phyloP scores from a whole-genome alignment of 2,888 invertebrate species.

The Blastobasis lacticolella region DNA sequence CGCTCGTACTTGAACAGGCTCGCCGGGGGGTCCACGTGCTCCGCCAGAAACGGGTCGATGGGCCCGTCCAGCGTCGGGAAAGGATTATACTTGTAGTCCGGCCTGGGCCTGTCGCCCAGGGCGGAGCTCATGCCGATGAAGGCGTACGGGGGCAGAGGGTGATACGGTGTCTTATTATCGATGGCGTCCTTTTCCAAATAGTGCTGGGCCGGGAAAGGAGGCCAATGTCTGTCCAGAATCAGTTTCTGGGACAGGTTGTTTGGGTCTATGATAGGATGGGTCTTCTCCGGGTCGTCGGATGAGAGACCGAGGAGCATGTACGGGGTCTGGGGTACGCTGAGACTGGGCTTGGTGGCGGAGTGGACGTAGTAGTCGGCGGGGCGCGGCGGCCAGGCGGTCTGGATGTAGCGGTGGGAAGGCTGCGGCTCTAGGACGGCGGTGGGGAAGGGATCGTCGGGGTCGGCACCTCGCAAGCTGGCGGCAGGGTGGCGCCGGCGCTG shows the following conservation, averaged over 20 bases:
- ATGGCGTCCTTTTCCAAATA: slow-evolving; percentile 43
- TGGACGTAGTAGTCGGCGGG: slow-evolving; percentile 62
- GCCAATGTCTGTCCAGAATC: slow-evolving; percentile 57
- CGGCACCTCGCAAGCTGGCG: slow-evolving; percentile 68
- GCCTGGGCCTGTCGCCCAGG: slow-evolving; percentile 52
- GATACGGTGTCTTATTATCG: slow-evolving; percentile 45
- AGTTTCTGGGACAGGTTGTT: slow-evolving; percentile 55
- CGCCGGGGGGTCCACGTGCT: slow-evolving; percentile 47
- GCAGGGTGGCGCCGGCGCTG: slow-evolving; percentile 64
- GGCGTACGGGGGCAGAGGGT: slow-evolving; percentile 56
- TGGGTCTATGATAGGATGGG: slow-evolving; percentile 49
- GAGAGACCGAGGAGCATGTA: slow-evolving; percentile 59
- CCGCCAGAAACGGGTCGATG: slow-evolving; percentile 53
- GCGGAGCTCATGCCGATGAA: slow-evolving; percentile 63
- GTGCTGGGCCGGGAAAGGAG: slow-evolving; percentile 63
- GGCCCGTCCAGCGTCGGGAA: slow-evolving; percentile 53
- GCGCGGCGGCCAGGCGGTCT: slow-evolving; percentile 53
- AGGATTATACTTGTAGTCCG: slow-evolving; percentile 58
- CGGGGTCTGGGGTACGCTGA: slow-evolving; percentile 40
- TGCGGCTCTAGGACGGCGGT: slow-evolving; percentile 35
- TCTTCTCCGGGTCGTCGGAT: slow-evolving; percentile 46
- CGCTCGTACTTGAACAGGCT: slow-evolving; percentile 60
- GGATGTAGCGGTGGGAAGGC: slow-evolving; percentile 58
- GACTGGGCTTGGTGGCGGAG: slow-evolving; percentile 45
- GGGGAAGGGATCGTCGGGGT: slow-evolving; percentile 40